A percentile compares a stretch with the other conserved stretches of the same genome.
phyloP scores from a whole-genome alignment of 2,797 vertebrate species.

The Cossypha heuglini region DNA sequence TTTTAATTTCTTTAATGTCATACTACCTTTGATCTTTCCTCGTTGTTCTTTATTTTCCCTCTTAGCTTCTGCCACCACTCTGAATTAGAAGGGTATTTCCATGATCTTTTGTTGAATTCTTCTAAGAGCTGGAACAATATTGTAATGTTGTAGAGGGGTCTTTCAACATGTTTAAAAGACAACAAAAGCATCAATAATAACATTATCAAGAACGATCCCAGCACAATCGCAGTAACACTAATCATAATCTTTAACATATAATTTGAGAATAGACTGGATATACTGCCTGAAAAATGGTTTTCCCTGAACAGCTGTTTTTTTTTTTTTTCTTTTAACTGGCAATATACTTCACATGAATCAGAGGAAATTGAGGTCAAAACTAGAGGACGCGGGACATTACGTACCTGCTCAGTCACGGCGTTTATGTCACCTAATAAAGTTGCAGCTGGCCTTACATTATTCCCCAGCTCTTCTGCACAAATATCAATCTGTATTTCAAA shows the following conservation, averaged over 20 bases:
- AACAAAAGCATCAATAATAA: not conserved
- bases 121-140: constrained; percentile 81
- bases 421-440: constrained; percentile 88
- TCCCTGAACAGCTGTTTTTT: not conserved
- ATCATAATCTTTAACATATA: not conserved
- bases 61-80: constrained; percentile 88
- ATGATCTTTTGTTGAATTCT: constrained; percentile 70
- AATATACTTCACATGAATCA: not conserved
- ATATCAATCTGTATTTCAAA: constrained; percentile 85
- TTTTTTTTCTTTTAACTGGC: not conserved
- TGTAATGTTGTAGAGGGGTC: not conserved
- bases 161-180: not conserved
- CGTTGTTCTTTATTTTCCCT: constrained; percentile 84
- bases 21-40: constrained; percentile 83
- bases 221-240: not conserved
- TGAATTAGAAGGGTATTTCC: constrained; percentile 81
- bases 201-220: not conserved
- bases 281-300: not conserved
- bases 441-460: constrained; percentile 88
- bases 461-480: constrained; percentile 94
- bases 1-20: not conserved
- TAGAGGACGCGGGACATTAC: not conserved
- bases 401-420: constrained; percentile 85
- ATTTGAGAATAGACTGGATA: not conserved
- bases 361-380: not conserved